Evolutionary conservation across 2,888 invertebrate genomes (phyloP).

Genomic region (Clivina fossor): DNA sequence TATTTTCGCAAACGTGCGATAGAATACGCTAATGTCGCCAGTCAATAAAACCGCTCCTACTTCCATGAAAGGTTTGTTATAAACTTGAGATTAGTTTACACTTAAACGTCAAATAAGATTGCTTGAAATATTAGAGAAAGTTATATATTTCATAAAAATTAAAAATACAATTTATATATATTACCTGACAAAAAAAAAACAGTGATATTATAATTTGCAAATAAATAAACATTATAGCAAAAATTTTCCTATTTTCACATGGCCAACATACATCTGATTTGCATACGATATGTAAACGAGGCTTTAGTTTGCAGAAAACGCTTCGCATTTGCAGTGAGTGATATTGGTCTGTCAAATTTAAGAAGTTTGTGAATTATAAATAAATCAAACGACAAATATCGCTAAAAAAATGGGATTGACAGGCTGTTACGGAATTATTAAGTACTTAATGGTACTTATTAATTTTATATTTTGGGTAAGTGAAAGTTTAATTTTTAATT

Average conservation of each 20-base stretch:
- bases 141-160: too few relatives aligned
- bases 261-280: background rate
- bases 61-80: conserved; percentile 22
- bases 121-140: background rate
- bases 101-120: background rate
- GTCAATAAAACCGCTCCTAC: conserved; percentile 24
- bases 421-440: conserved; percentile 70
- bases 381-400: conserved; percentile 17
- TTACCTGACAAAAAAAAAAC: background rate
- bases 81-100: background rate
- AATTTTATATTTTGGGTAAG: conserved; percentile 77
- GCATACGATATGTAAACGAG: background rate
- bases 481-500: conserved; percentile 36
- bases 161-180: background rate
- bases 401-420: conserved; percentile 64
- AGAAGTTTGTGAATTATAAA: conserved; percentile 4
- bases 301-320: conserved; percentile 21
- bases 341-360: conserved; percentile 23
- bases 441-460: conserved; percentile 70
- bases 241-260: background rate
- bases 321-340: background rate
- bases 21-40: too few relatives aligned
- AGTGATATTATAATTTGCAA: background rate
- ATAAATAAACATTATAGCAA: background rate
- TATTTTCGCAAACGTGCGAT: too few relatives aligned